These are phyloP conservation scores for Panulirus ornatus DNA, from an alignment of 1,140 invertebrate genomes.

Conservation along the genomic window DNA sequence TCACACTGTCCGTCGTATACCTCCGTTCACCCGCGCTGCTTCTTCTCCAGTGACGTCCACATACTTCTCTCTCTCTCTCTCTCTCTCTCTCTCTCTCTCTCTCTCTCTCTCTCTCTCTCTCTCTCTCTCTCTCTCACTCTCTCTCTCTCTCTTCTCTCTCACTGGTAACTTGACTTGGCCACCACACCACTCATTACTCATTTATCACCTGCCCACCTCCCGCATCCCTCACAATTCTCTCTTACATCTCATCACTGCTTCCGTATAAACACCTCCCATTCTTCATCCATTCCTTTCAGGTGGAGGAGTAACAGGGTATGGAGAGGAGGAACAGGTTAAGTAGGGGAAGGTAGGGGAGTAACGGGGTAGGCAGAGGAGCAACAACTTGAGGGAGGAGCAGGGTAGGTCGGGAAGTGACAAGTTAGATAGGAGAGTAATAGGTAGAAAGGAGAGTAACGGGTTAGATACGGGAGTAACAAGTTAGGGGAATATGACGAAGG, in stretches of 20 bases:
- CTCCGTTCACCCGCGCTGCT: not conserved
- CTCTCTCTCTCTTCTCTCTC: conserved; percentile 13
- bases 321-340: no score
- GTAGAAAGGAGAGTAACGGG: no score
- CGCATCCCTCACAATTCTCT: not conserved
- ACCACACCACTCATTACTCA: not conserved
- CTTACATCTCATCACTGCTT: not conserved
- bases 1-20: not conserved
- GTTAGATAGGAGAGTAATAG: no score
- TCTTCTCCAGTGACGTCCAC: not conserved
- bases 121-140: conserved; percentile 23
- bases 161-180: not conserved
- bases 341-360: no score
- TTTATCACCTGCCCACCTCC: not conserved
- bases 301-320: no score
- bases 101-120: conserved; percentile 26
- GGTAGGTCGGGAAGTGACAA: no score
- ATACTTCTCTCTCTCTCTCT: not conserved
- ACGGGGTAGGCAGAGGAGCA: no score
- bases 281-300: no score
- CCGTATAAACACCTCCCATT: not conserved
- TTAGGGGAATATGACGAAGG: no score
- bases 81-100: not conserved
- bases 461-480: no score
- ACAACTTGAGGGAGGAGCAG: no score